These are phyloP conservation scores for Pyrocoelia pectoralis DNA, from an alignment of 2,888 invertebrate species.

Conservation along the genomic window DNA sequence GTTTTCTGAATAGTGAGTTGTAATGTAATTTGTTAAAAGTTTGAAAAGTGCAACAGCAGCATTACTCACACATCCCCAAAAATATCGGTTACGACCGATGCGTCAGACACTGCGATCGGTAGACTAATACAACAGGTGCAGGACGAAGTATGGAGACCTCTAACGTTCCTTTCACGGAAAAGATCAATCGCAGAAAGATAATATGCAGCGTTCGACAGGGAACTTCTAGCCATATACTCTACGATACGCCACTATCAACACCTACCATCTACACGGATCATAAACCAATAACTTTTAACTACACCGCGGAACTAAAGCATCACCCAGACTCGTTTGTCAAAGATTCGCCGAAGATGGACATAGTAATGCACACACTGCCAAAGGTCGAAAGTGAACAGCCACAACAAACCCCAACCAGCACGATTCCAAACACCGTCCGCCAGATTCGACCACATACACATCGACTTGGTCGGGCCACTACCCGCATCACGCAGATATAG, in stretches of 20 bases:
- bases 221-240: too few relatives aligned
- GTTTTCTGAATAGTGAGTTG: too few relatives aligned
- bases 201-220: conserved; percentile 15
- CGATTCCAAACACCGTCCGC: too few relatives aligned
- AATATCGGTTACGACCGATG: conserved; percentile 50
- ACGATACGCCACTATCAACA: conserved; percentile 34
- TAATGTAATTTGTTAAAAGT: too few relatives aligned
- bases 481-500: not conserved
- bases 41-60: conserved; percentile 33
- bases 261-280: conserved; percentile 15
- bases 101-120: conserved; percentile 54
- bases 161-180: conserved; percentile 54
- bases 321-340: too few relatives aligned
- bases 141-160: conserved; percentile 46
- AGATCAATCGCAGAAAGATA: conserved; percentile 43
- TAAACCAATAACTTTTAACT: too few relatives aligned
- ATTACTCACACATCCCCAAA: conserved; percentile 39
- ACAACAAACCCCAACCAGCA: too few relatives aligned
- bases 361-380: too few relatives aligned
- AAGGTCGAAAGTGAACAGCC: too few relatives aligned
- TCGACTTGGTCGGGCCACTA: not conserved
- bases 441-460: not conserved
- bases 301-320: not conserved
- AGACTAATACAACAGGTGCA: conserved; percentile 52
- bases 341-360: too few relatives aligned